Base-by-base conservation (phyloP, 2,888 invertebrate genomes). In the Mylabris sibirica region DNA sequence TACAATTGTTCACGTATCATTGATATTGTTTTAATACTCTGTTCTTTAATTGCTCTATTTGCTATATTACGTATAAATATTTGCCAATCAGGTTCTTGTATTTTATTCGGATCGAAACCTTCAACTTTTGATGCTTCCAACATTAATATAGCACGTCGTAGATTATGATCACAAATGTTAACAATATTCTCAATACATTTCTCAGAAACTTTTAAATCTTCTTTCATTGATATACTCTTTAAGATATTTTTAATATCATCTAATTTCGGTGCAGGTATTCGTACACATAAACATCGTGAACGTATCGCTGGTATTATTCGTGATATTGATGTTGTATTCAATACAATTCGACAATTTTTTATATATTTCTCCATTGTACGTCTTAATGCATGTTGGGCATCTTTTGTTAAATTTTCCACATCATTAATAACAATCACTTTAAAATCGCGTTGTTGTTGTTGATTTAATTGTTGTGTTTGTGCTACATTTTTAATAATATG, bases 331-430 rank as follows among this genome's bases (percentile, higher is more conserved):
- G 97, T 97, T 1, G 97, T 95, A 77, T 96, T 95, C 0, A 99
- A 88, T 77, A 99, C 96, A 4, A 99, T 87, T 17, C 99, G 90
- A 83, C 99, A 99, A 2, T 97, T 97, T 17, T 93, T 88, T 66
- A 97, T 93, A 85, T 99, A 99, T 83, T 99, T 99, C 85, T 99
- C 99, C 99, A 99, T 99, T 0, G 99, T 99, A 60, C 99, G 90
- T 76, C 99, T 91, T 63, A 99, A 86, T 0, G 98, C 99, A 85
- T 99, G 98, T 82, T 99, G 99, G 0, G 99, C 99, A 86, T 99
- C 99, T 84, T 95, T 97, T 0, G 97, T 95, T 53, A 99, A 87
- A 71, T 93, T 91, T 83, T 99, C 99, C 0, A 97, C 98, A 84
- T 99, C 98, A 65, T 95, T 96, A 68, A 99, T 85, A 11, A 99